Percentiles rank a stretch among this genome's conserved stretches.
Evolutionary conservation across 2,113 vertebrate genomes (phyloP).

Genomic region (Cacatua alba): DNA sequence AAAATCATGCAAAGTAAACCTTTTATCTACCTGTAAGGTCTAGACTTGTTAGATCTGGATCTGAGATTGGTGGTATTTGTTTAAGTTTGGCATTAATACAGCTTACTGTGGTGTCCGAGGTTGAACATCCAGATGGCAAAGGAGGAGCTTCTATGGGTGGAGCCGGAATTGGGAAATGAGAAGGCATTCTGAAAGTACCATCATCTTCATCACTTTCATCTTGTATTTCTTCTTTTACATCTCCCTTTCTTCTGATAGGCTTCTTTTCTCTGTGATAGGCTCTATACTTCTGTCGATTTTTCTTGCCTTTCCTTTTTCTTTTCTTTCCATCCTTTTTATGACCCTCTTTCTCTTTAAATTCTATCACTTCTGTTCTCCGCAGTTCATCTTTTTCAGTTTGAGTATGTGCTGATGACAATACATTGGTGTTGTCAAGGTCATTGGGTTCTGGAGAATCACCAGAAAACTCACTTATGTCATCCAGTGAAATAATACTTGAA

Average conservation of each 20-base stretch:
- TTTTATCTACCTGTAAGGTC: conserved; percentile 87
- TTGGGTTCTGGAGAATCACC: conserved; percentile 85
- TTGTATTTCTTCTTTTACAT: background rate
- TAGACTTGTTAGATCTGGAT: conserved; percentile 85
- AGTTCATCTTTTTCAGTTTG: conserved; percentile 62
- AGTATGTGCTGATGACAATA: conserved; percentile 4
- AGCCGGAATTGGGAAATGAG: conserved; percentile 37
- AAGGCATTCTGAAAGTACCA: conserved; percentile 72
- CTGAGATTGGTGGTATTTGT: conserved; percentile 85
- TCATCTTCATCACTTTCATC: conserved; percentile 53
- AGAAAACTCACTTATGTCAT: conserved; percentile 79
- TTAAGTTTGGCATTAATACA: conserved; percentile 83
- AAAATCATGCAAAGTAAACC: background rate
- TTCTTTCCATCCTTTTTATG: conserved; percentile 39
- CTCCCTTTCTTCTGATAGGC: background rate
- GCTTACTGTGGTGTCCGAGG: conserved; percentile 83
- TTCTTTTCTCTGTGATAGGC: background rate
- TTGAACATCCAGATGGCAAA: conserved; percentile 84
- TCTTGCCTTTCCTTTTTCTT: conserved; percentile 52
- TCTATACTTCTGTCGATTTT: conserved; percentile 6
- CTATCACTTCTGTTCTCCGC: conserved; percentile 15
- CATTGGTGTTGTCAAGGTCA: conserved; percentile 28
- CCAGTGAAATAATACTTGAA: conserved; percentile 49
- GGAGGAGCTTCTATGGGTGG: conserved; percentile 57
- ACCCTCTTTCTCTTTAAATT: conserved; percentile 19